Percentiles rank a stretch among this genome's conserved stretches.
Conservation (phyloP, 2,888 invertebrate species). For the Scaeva pyrastri region DNA sequence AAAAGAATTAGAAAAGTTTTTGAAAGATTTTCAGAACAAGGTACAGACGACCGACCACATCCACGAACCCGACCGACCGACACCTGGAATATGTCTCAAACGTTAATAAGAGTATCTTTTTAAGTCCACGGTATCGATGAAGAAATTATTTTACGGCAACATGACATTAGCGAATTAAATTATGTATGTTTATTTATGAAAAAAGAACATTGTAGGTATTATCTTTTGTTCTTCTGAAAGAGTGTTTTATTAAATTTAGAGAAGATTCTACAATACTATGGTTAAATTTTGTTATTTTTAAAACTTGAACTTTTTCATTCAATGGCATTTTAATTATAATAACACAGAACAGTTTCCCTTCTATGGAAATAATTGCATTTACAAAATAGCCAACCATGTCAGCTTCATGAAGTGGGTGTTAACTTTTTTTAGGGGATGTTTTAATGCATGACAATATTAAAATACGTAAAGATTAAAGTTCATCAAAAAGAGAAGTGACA, state of each 20-base stretch:
- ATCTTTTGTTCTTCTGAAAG: neutral
- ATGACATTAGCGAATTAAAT: constrained; percentile 36
- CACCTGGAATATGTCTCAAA: constrained; percentile 52
- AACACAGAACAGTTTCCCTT: constrained; percentile 29
- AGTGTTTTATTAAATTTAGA: neutral
- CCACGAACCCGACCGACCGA: neutral
- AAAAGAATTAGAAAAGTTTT: constrained; percentile 59
- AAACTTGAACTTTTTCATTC: neutral
- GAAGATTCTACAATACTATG: too few relatives aligned
- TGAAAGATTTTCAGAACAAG: neutral
- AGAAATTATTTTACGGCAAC: constrained; percentile 23
- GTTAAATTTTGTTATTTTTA: neutral
- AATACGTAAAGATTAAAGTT: too few relatives aligned
- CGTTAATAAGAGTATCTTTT: constrained; percentile 30
- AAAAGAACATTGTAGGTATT: neutral
- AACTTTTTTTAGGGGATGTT: too few relatives aligned
- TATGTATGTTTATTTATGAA: neutral
- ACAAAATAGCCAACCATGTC: too few relatives aligned
- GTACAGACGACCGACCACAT: too few relatives aligned
- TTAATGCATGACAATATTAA: too few relatives aligned
- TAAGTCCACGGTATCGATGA: constrained; percentile 6
- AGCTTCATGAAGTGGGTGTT: too few relatives aligned
- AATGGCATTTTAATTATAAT: constrained; percentile 22
- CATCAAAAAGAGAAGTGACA: too few relatives aligned
- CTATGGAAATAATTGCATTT: constrained; percentile 8